Evolutionary conservation across 1,140 invertebrate genomes (phyloP).

Genomic region (Tetranychus cinnabarinus): DNA sequence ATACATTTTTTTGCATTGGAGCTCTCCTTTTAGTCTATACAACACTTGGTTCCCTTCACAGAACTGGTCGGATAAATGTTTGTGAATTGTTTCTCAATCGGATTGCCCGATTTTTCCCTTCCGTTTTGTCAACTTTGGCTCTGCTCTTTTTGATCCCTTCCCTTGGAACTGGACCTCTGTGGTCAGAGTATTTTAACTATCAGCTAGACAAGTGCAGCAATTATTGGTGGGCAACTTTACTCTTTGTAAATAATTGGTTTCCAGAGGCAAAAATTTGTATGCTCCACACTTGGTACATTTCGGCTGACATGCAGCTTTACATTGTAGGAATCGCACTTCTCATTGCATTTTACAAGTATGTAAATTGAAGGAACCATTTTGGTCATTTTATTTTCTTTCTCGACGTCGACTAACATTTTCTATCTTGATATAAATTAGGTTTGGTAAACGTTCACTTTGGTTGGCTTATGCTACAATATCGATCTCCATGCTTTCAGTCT

Average conservation of each 20-base stretch:
- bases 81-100: slow-evolving; percentile 7
- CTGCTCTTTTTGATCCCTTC: slow-evolving; percentile 10
- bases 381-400: not conserved
- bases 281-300: slow-evolving; percentile 14
- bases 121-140: slow-evolving; percentile 6
- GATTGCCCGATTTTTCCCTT: slow-evolving; percentile 10
- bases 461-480: not conserved
- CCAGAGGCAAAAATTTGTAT: slow-evolving; percentile 6
- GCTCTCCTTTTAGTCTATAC: slow-evolving; percentile 8
- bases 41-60: slow-evolving; percentile 3
- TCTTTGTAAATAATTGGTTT: slow-evolving; percentile 14
- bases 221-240: slow-evolving; percentile 12
- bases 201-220: slow-evolving; percentile 8
- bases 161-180: slow-evolving; percentile 10
- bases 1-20: slow-evolving; percentile 14
- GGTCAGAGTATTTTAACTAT: slow-evolving; percentile 8
- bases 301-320: slow-evolving; percentile 13
- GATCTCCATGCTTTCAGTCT: not conserved
- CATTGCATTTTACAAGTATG: slow-evolving; percentile 9
- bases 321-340: slow-evolving; percentile 10
- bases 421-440: not conserved
- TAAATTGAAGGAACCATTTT: not conserved
- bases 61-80: slow-evolving; percentile 7
- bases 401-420: not conserved
- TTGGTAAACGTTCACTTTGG: not conserved